Evolutionary conservation across 2,888 invertebrate species (phyloP).

Genomic region (Xestia ashworthii): DNA sequence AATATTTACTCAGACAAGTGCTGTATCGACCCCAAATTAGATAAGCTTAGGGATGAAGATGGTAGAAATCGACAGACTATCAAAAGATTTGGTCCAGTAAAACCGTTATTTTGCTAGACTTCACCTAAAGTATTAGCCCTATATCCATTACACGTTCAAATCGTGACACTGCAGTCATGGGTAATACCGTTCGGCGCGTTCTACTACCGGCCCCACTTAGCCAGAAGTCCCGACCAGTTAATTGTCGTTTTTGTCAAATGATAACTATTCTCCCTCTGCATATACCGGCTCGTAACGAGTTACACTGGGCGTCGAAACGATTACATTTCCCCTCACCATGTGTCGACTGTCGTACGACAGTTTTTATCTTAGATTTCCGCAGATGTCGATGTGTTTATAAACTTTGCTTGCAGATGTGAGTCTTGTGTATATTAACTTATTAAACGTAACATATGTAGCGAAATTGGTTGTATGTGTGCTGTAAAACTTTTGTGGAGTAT

Average conservation of each 20-base stretch:
- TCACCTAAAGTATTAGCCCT: neutral
- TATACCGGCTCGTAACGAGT: constrained; percentile 64
- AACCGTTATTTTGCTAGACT: neutral
- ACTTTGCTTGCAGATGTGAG: constrained; percentile 13
- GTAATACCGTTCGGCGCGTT: constrained; percentile 44
- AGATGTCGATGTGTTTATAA: constrained; percentile 44
- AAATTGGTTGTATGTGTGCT: neutral
- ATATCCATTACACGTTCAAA: constrained; percentile 8
- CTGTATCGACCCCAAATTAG: neutral
- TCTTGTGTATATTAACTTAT: neutral
- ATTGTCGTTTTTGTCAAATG: constrained; percentile 72
- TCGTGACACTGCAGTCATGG: constrained; percentile 1
- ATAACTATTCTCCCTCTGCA: constrained; percentile 70
- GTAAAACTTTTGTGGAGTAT: neutral
- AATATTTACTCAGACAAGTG: neutral
- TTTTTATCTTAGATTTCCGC: constrained; percentile 71
- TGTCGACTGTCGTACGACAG: constrained; percentile 55
- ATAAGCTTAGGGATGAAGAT: neutral
- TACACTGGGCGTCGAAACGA: constrained; percentile 72
- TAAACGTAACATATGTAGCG: neutral
- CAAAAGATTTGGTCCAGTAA: neutral
- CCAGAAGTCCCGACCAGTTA: constrained; percentile 47
- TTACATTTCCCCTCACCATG: constrained; percentile 71
- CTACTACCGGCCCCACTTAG: constrained; percentile 18
- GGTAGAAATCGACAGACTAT: neutral